Percentiles rank a stretch among this genome's conserved stretches.
phyloP scores from a whole-genome alignment of 2,888 invertebrate genomes.

The Cactoblastis cactorum region DNA sequence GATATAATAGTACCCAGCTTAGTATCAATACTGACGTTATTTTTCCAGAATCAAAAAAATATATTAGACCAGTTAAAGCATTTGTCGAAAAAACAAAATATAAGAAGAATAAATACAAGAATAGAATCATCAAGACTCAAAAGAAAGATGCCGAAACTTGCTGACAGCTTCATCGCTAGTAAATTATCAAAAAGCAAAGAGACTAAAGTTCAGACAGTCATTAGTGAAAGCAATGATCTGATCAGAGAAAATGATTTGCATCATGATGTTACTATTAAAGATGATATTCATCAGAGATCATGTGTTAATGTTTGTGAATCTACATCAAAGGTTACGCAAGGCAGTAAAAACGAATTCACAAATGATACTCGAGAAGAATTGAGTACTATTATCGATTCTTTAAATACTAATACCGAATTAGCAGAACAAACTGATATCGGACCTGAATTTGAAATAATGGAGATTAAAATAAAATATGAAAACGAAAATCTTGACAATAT shows the following conservation, averaged over 20 bases:
- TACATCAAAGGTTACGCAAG: background rate
- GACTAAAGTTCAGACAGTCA: background rate
- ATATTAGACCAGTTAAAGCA: background rate
- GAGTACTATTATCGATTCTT: background rate
- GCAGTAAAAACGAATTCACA: background rate
- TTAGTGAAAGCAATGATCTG: background rate
- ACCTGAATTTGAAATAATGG: background rate
- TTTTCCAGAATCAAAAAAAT: background rate
- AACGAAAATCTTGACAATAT: background rate
- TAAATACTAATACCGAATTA: background rate
- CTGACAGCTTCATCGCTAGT: background rate
- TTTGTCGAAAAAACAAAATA: background rate
- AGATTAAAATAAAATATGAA: background rate
- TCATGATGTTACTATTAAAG: background rate
- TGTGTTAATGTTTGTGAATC: background rate
- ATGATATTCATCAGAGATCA: no score
- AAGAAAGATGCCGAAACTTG: background rate
- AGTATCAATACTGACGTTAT: background rate
- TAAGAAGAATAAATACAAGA: background rate
- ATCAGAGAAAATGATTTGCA: background rate
- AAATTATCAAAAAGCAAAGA: background rate
- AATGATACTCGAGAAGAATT: background rate
- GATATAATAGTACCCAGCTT: background rate
- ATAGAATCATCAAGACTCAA: background rate
- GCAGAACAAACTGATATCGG: background rate